phyloP scores from a whole-genome alignment of 2,888 invertebrate genomes.

The Archips crataeganus region DNA sequence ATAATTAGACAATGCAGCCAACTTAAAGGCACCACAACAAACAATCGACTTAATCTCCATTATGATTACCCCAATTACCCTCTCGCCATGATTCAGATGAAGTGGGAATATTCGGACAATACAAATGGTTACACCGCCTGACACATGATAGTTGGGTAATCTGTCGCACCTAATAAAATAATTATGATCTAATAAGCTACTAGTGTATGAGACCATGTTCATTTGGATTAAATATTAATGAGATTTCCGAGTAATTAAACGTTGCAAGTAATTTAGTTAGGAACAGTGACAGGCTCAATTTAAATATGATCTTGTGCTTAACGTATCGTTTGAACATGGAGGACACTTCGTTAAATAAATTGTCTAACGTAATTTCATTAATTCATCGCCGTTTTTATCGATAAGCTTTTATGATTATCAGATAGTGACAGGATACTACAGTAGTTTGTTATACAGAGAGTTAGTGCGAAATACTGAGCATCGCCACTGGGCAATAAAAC shows the following conservation, averaged over 20 bases:
- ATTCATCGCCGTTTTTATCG: not conserved
- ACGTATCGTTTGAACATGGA: constrained; percentile 23
- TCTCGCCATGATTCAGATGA: constrained; percentile 74
- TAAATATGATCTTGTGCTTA: constrained; percentile 29
- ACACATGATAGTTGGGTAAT: constrained; percentile 49
- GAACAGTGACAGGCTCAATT: constrained; percentile 26
- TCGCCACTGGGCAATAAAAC: constrained; percentile 57
- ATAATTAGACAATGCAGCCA: constrained; percentile 68
- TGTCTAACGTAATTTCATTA: not conserved
- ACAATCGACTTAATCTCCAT: constrained; percentile 66
- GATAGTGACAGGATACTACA: constrained; percentile 15
- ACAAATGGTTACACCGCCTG: constrained; percentile 49
- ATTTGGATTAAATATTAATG: constrained; percentile 28
- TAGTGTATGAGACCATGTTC: constrained; percentile 1
- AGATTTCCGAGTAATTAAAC: constrained; percentile 27
- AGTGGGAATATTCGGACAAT: constrained; percentile 77
- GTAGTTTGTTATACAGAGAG: constrained; percentile 30
- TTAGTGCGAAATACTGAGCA: constrained; percentile 44
- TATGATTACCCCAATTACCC: constrained; percentile 69
- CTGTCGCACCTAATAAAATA: constrained; percentile 47
- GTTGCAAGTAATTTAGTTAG: constrained; percentile 31
- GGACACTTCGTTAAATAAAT: constrained; percentile 10
- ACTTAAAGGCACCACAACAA: constrained; percentile 53
- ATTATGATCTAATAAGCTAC: constrained; percentile 40
- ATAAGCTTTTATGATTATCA: constrained; percentile 11